Base-by-base conservation (phyloP, 2,113 vertebrate species). In the Grallaria varia region DNA sequence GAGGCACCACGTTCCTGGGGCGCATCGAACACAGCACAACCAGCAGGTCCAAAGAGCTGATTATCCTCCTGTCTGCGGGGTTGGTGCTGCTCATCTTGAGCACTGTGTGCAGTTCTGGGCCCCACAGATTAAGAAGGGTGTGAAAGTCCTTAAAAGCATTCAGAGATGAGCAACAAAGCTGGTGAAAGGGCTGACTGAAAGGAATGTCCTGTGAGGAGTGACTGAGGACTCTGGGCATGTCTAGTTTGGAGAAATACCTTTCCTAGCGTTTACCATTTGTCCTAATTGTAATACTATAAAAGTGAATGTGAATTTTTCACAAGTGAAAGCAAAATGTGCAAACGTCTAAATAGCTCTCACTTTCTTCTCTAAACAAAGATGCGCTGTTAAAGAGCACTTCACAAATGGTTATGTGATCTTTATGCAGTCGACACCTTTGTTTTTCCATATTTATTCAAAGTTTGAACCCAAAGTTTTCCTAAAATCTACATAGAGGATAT, bases 181-280 rank as follows among this genome's bases (percentile, higher is more conserved):
- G 44, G 17, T 35, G 8, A 28, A 76, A 71, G 12, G 23, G 18
- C 47, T 83, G 63, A 69, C 40, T 66, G 28, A 40, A 72, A 58
- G 25, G n/a, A 56, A 5, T 30, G 53, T 63, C 13, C 30, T 68
- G 1, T 52, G 30, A 58, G 42, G 11, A 84, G 33, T 0, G 0
- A 9, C 53, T n/a, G 18, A 82, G 33, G 53, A n/a, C 37, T 68
- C 75, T 5, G 3, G 14, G 14, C 8, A 68, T 79, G 22, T 79
- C 42, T 74, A 4, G 8, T n/a, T 37, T 69, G 62, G 30, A 47
- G 40, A 31, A 90, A 78, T 63, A 42, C 4, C 5, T 88, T 83
- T 64, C 39, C 44, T 64, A 28, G 14, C 53, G 24, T 71, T 85
- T 67, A 35, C 37, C 14, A 53, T 87, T 87, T 84, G 33, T 35